Evolutionary conservation across 2,888 invertebrate genomes (phyloP).

Genomic region (Drosophila suboccidentalis): DNA sequence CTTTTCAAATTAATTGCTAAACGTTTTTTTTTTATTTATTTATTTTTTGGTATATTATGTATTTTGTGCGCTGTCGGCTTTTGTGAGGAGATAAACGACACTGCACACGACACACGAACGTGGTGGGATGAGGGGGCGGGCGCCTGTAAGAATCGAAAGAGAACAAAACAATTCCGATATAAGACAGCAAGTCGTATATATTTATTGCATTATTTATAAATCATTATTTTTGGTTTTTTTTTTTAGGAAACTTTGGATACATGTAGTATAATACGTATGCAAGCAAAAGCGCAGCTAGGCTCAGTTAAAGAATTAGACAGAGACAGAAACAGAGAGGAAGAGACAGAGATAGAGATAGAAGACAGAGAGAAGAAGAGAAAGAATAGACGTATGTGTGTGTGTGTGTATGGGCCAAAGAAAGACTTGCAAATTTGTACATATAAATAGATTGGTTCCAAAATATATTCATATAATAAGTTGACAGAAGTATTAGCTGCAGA

Average conservation of each 20-base stretch:
- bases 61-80: constrained; percentile 62
- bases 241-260: constrained; percentile 30
- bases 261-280: constrained; percentile 39
- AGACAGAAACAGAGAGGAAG: constrained; percentile 8
- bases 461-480: constrained; percentile 2
- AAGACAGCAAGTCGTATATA: constrained; percentile 58
- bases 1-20: constrained; percentile 39
- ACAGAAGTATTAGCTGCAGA: constrained; percentile 5
- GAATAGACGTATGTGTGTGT: neutral
- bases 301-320: constrained; percentile 24
- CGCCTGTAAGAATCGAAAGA: constrained; percentile 82
- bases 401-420: constrained; percentile 11
- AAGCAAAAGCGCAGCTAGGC: constrained; percentile 49
- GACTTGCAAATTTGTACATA: constrained; percentile 19
- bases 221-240: constrained; percentile 28
- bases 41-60: constrained; percentile 24
- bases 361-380: constrained; percentile 13
- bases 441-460: neutral
- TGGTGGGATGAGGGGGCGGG: constrained; percentile 49
- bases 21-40: constrained; percentile 17
- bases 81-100: constrained; percentile 48
- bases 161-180: constrained; percentile 81
- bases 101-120: constrained; percentile 65
- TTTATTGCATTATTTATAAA: constrained; percentile 36
- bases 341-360: constrained; percentile 22